phyloP scores from a whole-genome alignment of 2,888 invertebrate species.

The Nipponacmea schrenckii region DNA sequence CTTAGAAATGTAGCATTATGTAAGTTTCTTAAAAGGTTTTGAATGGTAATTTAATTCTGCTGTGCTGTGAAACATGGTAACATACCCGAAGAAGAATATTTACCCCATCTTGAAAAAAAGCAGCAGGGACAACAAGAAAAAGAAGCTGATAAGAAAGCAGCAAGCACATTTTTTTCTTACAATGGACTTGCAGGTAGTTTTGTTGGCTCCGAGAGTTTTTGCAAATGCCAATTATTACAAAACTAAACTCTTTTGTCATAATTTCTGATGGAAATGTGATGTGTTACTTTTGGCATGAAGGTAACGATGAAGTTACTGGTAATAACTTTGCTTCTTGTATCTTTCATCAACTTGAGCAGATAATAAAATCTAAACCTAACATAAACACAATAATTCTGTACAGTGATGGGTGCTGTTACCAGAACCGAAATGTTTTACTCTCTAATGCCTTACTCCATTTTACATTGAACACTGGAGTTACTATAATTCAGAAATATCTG shows the following conservation, averaged over 20 bases:
- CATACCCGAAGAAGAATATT: too few relatives aligned
- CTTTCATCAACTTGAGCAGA: neutral
- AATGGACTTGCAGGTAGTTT: conserved; percentile 18
- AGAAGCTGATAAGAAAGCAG: conserved; percentile 11
- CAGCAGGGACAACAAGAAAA: conserved; percentile 6
- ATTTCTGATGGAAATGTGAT: conserved; percentile 15
- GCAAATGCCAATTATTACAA: conserved; percentile 20
- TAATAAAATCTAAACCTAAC: neutral
- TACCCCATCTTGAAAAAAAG: neutral
- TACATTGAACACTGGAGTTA: conserved; percentile 14
- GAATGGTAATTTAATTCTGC: conserved; percentile 18
- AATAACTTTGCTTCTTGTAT: conserved; percentile 20
- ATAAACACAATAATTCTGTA: conserved; percentile 21
- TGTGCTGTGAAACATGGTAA: too few relatives aligned
- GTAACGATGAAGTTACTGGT: conserved; percentile 7
- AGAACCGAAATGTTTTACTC: conserved; percentile 25
- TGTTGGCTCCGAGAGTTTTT: conserved; percentile 14
- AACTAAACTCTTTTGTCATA: conserved; percentile 20
- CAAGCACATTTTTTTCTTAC: neutral
- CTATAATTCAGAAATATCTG: conserved; percentile 22
- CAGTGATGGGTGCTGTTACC: conserved; percentile 29
- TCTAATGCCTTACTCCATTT: conserved; percentile 26
- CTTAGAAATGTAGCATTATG: conserved; percentile 10
- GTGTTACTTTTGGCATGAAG: conserved; percentile 23
- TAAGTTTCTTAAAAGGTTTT: conserved; percentile 18